Evolutionary conservation across 2,888 invertebrate genomes (phyloP).

Genomic region (Sipunculus nudus): DNA sequence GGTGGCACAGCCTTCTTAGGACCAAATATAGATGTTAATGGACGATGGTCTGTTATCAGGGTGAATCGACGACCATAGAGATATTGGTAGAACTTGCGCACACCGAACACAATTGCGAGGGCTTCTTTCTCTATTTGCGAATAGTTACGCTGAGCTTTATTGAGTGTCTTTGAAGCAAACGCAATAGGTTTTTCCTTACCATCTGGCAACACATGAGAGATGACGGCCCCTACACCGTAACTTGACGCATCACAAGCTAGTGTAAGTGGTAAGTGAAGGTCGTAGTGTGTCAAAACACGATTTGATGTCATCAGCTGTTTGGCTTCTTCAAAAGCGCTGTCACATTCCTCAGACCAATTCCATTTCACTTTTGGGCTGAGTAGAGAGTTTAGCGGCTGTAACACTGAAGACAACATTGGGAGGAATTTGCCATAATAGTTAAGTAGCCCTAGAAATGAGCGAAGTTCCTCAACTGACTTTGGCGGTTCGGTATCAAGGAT

Average conservation of each 20-base stretch:
- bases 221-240: conserved; percentile 55
- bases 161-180: conserved; percentile 64
- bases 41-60: conserved; percentile 62
- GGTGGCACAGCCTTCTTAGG: conserved; percentile 42
- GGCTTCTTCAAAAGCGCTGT: neutral
- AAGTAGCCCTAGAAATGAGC: neutral
- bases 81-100: conserved; percentile 63
- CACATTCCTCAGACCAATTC: conserved; percentile 1
- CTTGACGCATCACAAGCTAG: conserved; percentile 62
- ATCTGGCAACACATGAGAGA: conserved; percentile 44
- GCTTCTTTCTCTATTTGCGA: conserved; percentile 63
- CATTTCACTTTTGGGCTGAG: neutral
- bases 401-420: neutral
- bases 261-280: conserved; percentile 44
- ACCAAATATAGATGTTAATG: conserved; percentile 58
- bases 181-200: conserved; percentile 63
- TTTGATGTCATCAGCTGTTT: neutral
- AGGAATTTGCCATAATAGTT: neutral
- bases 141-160: conserved; percentile 59
- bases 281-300: conserved; percentile 49
- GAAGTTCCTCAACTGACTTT: neutral
- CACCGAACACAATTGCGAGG: conserved; percentile 59
- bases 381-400: neutral
- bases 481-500: neutral
- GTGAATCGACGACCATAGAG: conserved; percentile 63